Conservation (phyloP, 2,888 invertebrate species). For the Sinohyriopsis cumingii region DNA sequence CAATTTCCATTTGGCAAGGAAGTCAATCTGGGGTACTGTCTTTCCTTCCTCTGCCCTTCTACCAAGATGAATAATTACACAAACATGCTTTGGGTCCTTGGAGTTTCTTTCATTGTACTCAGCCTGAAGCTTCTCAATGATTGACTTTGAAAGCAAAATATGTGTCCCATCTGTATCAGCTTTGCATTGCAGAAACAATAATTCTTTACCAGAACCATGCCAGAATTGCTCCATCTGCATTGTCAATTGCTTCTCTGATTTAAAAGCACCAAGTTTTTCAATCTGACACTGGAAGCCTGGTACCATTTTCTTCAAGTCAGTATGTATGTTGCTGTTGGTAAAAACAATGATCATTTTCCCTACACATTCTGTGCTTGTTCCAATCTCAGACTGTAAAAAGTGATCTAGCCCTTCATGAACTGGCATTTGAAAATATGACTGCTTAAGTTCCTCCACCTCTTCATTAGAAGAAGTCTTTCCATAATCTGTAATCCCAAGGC, state of each 20-base stretch:
- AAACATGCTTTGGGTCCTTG: slow-evolving; percentile 17
- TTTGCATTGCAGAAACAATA: slow-evolving; percentile 40
- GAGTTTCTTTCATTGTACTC: slow-evolving; percentile 2
- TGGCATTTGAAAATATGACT: slow-evolving; percentile 33
- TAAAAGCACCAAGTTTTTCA: slow-evolving; percentile 46
- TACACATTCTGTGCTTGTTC: neutral
- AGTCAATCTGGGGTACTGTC: slow-evolving; percentile 35
- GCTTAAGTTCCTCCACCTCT: slow-evolving; percentile 1
- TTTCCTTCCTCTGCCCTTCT: slow-evolving; percentile 9
- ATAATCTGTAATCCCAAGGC: slow-evolving; percentile 10
- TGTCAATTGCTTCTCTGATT: slow-evolving; percentile 45
- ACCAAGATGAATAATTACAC: slow-evolving; percentile 23
- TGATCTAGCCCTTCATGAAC: slow-evolving; percentile 36
- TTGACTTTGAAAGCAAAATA: slow-evolving; percentile 36
- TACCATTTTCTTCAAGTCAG: slow-evolving; percentile 7
- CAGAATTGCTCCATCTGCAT: slow-evolving; percentile 32
- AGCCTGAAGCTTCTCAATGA: slow-evolving; percentile 25
- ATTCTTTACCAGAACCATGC: slow-evolving; percentile 16
- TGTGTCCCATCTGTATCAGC: slow-evolving; percentile 35
- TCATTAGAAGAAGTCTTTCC: neutral
- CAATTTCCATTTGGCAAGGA: slow-evolving; percentile 39
- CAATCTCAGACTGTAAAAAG: slow-evolving; percentile 7
- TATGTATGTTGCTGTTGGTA: slow-evolving; percentile 44
- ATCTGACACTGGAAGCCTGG: slow-evolving; percentile 10
- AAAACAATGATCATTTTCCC: slow-evolving; percentile 27